A percentile compares a stretch with the other conserved stretches of the same genome.
Conservation (phyloP, 2,888 invertebrate species). For the Pollenia labialis region DNA sequence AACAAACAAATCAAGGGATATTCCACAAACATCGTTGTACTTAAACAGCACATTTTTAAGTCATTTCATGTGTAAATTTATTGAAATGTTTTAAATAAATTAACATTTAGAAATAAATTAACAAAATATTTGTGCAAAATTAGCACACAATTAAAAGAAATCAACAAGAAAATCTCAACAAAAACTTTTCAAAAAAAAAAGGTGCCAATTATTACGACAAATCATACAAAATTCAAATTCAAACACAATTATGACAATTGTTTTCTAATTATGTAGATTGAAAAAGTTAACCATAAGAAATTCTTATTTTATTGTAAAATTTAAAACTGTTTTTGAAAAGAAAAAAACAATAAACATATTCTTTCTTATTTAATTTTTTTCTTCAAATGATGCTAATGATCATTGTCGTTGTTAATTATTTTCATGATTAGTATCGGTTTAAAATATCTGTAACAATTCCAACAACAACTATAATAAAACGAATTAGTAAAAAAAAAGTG, state of each 20-base stretch:
- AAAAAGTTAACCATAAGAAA: too few relatives aligned
- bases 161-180: conserved; percentile 39
- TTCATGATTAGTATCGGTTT: conserved; percentile 24
- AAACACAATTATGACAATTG: too few relatives aligned
- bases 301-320: too few relatives aligned
- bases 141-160: conserved; percentile 56
- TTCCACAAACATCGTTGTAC: not conserved
- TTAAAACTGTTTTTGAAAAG: too few relatives aligned
- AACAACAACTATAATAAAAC: conserved; percentile 21
- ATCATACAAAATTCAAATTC: not conserved
- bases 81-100: conserved; percentile 21
- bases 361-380: not conserved
- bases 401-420: conserved; percentile 17
- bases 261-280: too few relatives aligned
- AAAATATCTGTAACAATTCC: conserved; percentile 35
- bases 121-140: conserved; percentile 38
- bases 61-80: not conserved
- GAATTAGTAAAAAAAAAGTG: conserved; percentile 33
- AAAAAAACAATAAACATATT: too few relatives aligned
- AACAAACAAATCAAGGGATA: not conserved
- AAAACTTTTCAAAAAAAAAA: not conserved
- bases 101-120: not conserved
- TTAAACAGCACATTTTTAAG: not conserved
- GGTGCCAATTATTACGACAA: conserved; percentile 29
- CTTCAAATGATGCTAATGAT: conserved; percentile 7